Evolutionary conservation across 2,113 vertebrate genomes (phyloP).

Genomic region (Forbesichthys agassizii): DNA sequence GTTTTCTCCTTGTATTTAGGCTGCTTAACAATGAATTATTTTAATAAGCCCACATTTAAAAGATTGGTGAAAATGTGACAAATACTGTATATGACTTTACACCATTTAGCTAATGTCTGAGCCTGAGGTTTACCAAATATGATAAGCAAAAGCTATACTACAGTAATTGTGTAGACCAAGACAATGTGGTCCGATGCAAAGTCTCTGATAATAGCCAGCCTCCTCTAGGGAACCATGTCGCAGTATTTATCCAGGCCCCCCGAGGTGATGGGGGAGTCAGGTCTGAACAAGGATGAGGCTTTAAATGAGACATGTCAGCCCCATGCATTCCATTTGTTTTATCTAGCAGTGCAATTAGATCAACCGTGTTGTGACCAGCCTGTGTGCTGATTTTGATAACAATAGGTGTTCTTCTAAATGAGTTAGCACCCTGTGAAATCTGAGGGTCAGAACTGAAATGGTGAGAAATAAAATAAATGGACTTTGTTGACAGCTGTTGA

Average conservation of each 20-base stretch:
- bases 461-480: no score
- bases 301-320: conserved; percentile 63
- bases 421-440: conserved; percentile 30
- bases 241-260: conserved; percentile 36
- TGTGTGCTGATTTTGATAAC: conserved; percentile 81
- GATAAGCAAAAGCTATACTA: neutral
- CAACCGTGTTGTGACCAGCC: conserved; percentile 80
- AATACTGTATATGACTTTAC: no score
- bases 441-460: no score
- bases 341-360: conserved; percentile 86
- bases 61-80: no score
- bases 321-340: conserved; percentile 80
- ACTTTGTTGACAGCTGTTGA: no score
- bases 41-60: no score
- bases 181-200: conserved; percentile 46
- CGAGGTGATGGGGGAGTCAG: conserved; percentile 64
- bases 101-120: neutral
- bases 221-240: conserved; percentile 36
- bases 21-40: no score
- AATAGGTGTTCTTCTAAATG: conserved; percentile 61
- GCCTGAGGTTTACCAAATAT: neutral
- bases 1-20: no score
- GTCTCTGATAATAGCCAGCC: conserved; percentile 30
- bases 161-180: conserved; percentile 1
- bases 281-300: conserved; percentile 61